phyloP scores from a whole-genome alignment of 2,888 invertebrate genomes.

The Hermaeophaga mercurialis region DNA sequence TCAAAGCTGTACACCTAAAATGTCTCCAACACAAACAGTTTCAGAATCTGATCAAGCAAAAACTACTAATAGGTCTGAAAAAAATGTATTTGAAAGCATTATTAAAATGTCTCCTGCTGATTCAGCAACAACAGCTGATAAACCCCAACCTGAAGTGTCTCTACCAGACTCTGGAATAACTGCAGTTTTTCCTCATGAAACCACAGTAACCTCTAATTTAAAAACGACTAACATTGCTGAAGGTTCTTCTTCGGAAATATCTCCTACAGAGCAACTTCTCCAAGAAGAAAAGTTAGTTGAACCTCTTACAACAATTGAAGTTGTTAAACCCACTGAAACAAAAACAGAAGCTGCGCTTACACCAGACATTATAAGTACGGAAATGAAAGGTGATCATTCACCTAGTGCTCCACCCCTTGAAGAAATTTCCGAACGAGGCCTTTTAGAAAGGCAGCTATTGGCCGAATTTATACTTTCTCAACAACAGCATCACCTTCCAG shows the following conservation, averaged over 20 bases:
- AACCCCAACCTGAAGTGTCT: too few species aligned
- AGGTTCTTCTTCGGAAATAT: neutral
- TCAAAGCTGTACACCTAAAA: neutral
- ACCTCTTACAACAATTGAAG: conserved; percentile 27
- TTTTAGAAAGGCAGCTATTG: conserved; percentile 8
- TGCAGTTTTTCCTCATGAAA: too few species aligned
- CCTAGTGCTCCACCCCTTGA: conserved; percentile 19
- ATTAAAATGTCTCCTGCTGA: conserved; percentile 1
- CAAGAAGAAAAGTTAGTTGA: neutral
- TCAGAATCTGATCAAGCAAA: too few species aligned
- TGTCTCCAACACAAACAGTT: too few species aligned
- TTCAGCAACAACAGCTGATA: neutral
- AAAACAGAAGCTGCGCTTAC: conserved; percentile 41
- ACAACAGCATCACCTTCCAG: conserved; percentile 25
- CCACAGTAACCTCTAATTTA: too few species aligned
- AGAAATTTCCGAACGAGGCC: conserved; percentile 12
- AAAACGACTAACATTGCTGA: neutral
- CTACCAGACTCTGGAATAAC: too few species aligned
- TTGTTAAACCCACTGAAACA: conserved; percentile 42
- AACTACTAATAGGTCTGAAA: too few species aligned
- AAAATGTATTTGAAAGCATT: too few species aligned
- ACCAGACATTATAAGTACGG: neutral
- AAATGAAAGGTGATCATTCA: conserved; percentile 8
- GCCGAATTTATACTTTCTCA: conserved; percentile 16
- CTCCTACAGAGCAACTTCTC: too few species aligned